A percentile compares a stretch with the other conserved stretches of the same genome.
Conservation (phyloP, 30 jellyfish, hydroid and myxozoan genomes). For the Cassiopea andromeda region DNA sequence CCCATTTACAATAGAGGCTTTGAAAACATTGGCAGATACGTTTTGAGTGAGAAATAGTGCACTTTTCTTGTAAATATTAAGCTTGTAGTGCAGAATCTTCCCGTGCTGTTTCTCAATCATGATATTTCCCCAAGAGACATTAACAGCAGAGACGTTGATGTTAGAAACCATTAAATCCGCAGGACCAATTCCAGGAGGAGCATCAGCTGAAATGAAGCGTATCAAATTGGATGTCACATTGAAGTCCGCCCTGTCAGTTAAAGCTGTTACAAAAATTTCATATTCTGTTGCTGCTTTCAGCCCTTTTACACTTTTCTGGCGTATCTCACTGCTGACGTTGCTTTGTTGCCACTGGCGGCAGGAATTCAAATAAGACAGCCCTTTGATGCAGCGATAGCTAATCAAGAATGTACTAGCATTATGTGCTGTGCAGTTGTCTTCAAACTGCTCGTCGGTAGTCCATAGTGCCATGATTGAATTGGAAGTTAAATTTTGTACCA, state of each 20-base stretch:
- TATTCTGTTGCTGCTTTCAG: conserved; percentile 57
- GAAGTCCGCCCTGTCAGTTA: conserved; percentile 21
- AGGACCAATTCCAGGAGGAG: conserved; percentile 34
- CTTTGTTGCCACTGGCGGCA: conserved; percentile 6
- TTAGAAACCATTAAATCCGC: not conserved
- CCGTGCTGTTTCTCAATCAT: conserved; percentile 24
- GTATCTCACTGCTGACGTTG: not conserved
- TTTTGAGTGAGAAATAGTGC: not conserved
- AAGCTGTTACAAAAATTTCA: conserved; percentile 21
- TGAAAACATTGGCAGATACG: not conserved
- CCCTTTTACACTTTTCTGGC: not conserved
- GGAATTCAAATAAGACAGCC: conserved; percentile 26
- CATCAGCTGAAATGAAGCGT: conserved; percentile 5
- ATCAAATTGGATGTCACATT: conserved; percentile 25
- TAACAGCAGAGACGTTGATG: conserved; percentile 22
- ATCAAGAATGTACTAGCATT: conserved; percentile 38
- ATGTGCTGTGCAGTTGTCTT: conserved; percentile 24
- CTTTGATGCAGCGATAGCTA: conserved; percentile 18
- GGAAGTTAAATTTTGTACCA: conserved; percentile 10
- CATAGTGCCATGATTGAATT: conserved; percentile 22
- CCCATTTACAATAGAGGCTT: conserved; percentile 1
- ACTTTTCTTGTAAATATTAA: not conserved
- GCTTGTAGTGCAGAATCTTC: not conserved
- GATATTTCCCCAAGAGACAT: conserved; percentile 35
- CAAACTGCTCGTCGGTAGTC: conserved; percentile 8